Evolutionary conservation across 1,140 invertebrate genomes (phyloP).

Genomic region (Tetragonula clypearis): DNA sequence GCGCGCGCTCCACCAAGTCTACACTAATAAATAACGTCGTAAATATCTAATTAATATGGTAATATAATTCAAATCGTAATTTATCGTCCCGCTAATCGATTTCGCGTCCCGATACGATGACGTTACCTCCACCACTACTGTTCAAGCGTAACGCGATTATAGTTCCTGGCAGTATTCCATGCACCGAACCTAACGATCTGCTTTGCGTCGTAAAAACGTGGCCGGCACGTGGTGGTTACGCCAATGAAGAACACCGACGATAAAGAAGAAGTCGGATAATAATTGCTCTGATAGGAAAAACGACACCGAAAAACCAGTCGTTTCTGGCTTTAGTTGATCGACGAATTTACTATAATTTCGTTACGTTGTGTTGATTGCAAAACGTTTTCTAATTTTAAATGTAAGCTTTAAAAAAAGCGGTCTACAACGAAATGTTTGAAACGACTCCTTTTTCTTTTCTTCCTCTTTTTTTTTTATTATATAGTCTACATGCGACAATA

Average conservation of each 20-base stretch:
- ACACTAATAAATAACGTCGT: constrained; percentile 45
- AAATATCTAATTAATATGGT: constrained; percentile 56
- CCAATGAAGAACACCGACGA: constrained; percentile 19
- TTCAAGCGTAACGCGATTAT: constrained; percentile 50
- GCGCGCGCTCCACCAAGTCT: neutral
- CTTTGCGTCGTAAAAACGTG: constrained; percentile 45
- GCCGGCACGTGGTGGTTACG: constrained; percentile 1
- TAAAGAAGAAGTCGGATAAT: constrained; percentile 36
- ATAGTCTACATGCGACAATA: no score
- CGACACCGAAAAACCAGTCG: neutral
- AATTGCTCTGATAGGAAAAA: neutral
- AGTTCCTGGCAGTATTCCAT: constrained; percentile 48
- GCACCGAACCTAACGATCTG: constrained; percentile 43
- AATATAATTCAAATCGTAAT: constrained; percentile 52
- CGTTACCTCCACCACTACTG: constrained; percentile 30
- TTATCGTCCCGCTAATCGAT: constrained; percentile 49
- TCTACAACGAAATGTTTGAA: no score
- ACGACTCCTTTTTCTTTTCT: no score
- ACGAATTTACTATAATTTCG: neutral
- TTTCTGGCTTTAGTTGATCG: neutral
- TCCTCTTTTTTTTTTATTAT: no score
- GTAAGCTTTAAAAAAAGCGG: no score
- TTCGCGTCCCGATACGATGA: constrained; percentile 42
- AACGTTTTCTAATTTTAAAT: no score
- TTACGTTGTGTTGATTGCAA: no score